Base-by-base conservation (phyloP, 2,113 vertebrate genomes). In the Serranochromis macrocephalus region DNA sequence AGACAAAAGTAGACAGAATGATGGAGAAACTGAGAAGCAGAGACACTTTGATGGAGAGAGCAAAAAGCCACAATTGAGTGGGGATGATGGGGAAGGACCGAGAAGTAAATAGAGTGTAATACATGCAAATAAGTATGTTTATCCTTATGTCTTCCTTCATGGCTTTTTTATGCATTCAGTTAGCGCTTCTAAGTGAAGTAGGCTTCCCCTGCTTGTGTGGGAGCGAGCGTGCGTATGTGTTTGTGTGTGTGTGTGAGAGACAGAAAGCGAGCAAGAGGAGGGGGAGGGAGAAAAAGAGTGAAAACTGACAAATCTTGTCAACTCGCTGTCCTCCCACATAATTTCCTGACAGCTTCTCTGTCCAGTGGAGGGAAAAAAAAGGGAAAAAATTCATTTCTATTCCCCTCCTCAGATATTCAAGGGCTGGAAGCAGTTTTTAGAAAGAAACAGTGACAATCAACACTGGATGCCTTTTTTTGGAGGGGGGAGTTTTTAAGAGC, bases 231-330 rank as follows among this genome's bases (percentile, higher is more conserved):
- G 81, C 63, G 26, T 78, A 42, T 61, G 36, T 29, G 49, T 40
- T 33, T 54, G 83, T 61, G 38, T 38, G 71, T 38, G 71, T 83
- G 86, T 42, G 47, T 10, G 75, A 29, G 61, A 21, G 75, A 42
- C 55, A 33, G 26, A 51, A 31, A 49, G 45, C 0, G 26, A 51
- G 73, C 45, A 49, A 78, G 24, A 78, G 29, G 73, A 21, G 7
- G 10, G 68, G 66, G 84, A 90, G 78, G 68, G 80, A 81, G 73
- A 58, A 40, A 14, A 78, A 81, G 87, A 92, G 84, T 86, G 88
- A 87, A 92, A 94, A 89, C 80, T 90, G 93, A 94, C 93, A 92
- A 92, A 93, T 93, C 91, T 88, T 86, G 86, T 94, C 92, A 93
- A 87, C 81, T 87, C 3, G 80, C 85, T 93, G 90, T 92, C 91